Evolutionary conservation across 2,113 vertebrate genomes (phyloP).

Genomic region (Xiphophorus hellerii): DNA sequence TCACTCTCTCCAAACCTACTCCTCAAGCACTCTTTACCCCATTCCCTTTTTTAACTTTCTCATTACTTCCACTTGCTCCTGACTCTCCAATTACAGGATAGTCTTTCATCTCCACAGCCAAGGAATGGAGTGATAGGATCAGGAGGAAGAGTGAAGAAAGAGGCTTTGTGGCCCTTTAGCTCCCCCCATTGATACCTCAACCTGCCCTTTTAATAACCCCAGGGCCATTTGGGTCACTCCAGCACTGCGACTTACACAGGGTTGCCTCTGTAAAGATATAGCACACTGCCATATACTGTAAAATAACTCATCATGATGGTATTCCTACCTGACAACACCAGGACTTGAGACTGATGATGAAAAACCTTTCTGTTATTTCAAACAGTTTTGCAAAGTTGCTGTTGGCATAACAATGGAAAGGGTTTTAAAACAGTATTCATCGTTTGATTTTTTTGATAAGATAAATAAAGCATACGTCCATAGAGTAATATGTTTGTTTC

Average conservation of each 20-base stretch:
- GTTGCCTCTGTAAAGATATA: conserved; percentile 28
- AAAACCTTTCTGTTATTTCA: background rate
- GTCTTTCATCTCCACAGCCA: conserved; percentile 81
- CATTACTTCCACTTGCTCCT: conserved; percentile 76
- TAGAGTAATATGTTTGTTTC: conserved; percentile 8
- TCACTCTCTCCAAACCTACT: conserved; percentile 61
- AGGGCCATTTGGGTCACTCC: conserved; percentile 58
- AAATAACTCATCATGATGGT: background rate
- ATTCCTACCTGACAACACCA: background rate
- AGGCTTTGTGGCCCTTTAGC: conserved; percentile 74
- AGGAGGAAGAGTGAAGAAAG: conserved; percentile 81
- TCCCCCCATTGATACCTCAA: conserved; percentile 52
- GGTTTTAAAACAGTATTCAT: background rate
- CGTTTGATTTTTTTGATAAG: conserved; percentile 17
- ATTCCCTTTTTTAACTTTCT: conserved; percentile 63
- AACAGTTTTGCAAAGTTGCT: background rate
- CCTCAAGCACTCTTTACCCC: conserved; percentile 62
- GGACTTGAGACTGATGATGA: background rate
- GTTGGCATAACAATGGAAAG: background rate
- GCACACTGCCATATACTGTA: background rate
- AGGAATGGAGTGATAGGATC: conserved; percentile 83
- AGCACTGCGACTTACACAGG: conserved; percentile 41
- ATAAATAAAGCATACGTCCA: conserved; percentile 34
- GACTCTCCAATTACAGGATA: conserved; percentile 78
- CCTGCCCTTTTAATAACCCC: conserved; percentile 73